Evolutionary conservation across 2,888 invertebrate species (phyloP).

Genomic region (Synergus itoensis): DNA sequence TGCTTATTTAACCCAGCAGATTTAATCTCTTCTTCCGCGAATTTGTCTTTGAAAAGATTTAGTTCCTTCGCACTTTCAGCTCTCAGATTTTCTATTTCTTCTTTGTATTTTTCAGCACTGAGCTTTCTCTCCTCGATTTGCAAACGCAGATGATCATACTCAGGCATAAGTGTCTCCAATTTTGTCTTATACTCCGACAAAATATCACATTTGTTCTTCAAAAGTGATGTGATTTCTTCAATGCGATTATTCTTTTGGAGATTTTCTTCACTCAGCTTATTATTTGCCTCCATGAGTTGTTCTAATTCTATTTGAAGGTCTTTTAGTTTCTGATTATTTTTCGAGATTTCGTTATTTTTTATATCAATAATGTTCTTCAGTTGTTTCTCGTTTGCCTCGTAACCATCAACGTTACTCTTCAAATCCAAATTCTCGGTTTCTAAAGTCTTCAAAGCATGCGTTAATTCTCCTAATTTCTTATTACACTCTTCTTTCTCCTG

Average conservation of each 20-base stretch:
- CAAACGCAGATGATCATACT: constrained; percentile 66
- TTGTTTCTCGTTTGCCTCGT: constrained; percentile 67
- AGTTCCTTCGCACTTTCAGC: constrained; percentile 72
- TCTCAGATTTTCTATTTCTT: constrained; percentile 74
- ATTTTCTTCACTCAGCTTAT: constrained; percentile 75
- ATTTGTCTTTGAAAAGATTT: constrained; percentile 59
- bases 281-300: constrained; percentile 72
- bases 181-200: constrained; percentile 76
- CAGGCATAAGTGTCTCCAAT: constrained; percentile 66
- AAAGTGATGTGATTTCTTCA: constrained; percentile 64
- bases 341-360: constrained; percentile 72
- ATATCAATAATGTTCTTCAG: constrained; percentile 72
- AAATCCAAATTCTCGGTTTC: constrained; percentile 68
- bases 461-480: constrained; percentile 62
- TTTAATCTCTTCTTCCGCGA: constrained; percentile 69
- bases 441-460: constrained; percentile 58
- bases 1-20: constrained; percentile 72
- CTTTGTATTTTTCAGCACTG: constrained; percentile 72
- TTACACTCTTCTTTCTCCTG: constrained; percentile 61
- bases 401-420: constrained; percentile 64
- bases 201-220: constrained; percentile 70
- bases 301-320: constrained; percentile 77
- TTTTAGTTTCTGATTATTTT: constrained; percentile 73
- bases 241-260: constrained; percentile 75
- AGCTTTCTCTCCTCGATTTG: constrained; percentile 62